Evolutionary conservation across 2,797 vertebrate species (phyloP).

Genomic region (Phyllotis vaccarum): DNA sequence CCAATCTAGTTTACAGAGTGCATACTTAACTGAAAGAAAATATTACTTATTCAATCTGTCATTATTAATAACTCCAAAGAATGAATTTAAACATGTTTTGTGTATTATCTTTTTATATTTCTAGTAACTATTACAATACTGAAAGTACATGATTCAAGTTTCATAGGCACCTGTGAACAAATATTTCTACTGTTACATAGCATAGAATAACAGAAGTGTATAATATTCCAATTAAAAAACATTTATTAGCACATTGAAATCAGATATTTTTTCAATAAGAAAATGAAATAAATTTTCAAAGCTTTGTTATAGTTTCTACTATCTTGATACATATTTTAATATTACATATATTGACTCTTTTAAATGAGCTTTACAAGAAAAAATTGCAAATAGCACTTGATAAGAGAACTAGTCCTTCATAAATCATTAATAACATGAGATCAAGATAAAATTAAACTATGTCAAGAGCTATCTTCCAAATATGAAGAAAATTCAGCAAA

Average conservation of each 20-base stretch:
- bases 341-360: background rate
- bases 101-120: background rate
- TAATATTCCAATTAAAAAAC: background rate
- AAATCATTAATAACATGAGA: background rate
- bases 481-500: background rate
- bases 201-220: background rate
- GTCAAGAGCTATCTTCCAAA: background rate
- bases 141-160: background rate
- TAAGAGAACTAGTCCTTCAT: background rate
- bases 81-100: background rate
- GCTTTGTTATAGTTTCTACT: background rate
- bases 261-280: background rate
- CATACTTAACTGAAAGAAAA: background rate
- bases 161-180: background rate
- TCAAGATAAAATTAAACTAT: conserved; percentile 1
- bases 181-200: background rate
- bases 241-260: background rate
- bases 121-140: background rate
- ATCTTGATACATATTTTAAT: background rate
- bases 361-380: background rate
- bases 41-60: background rate
- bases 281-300: background rate
- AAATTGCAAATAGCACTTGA: background rate
- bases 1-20: background rate
- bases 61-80: background rate